Conservation (phyloP, 2,113 vertebrate species). For the Marcusenius ussheri region DNA sequence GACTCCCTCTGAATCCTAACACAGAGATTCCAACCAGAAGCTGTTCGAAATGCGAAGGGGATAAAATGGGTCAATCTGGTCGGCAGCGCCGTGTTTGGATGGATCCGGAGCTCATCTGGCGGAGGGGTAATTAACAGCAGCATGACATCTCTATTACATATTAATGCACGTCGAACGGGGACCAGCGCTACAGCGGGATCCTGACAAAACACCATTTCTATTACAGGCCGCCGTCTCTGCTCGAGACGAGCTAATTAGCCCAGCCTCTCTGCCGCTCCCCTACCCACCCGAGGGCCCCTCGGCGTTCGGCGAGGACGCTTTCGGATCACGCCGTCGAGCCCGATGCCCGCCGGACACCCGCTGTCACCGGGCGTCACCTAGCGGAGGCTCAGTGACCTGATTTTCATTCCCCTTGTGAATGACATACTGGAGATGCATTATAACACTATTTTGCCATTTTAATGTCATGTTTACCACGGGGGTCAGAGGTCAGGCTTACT, state of each 20-base stretch:
- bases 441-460: not conserved
- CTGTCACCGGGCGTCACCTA: not conserved
- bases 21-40: not conserved
- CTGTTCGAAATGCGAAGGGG: not conserved
- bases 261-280: not conserved
- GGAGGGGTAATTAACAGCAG: conserved; percentile 16
- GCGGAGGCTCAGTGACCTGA: not conserved
- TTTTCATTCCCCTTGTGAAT: not conserved
- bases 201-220: conserved; percentile 17
- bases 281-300: not conserved
- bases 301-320: not conserved
- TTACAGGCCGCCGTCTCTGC: conserved; percentile 16
- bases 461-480: not conserved
- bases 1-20: not conserved
- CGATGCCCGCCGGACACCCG: not conserved
- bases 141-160: conserved; percentile 21
- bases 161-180: conserved; percentile 16
- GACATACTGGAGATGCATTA: not conserved
- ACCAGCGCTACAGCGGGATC: conserved; percentile 2
- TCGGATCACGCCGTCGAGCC: not conserved
- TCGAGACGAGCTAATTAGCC: conserved; percentile 20
- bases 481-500: not conserved
- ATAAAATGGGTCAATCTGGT: conserved; percentile 15
- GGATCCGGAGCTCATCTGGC: conserved; percentile 7
- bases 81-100: not conserved